Evolutionary conservation across 2,113 vertebrate genomes (phyloP).

Genomic region (Panthera tigris): DNA sequence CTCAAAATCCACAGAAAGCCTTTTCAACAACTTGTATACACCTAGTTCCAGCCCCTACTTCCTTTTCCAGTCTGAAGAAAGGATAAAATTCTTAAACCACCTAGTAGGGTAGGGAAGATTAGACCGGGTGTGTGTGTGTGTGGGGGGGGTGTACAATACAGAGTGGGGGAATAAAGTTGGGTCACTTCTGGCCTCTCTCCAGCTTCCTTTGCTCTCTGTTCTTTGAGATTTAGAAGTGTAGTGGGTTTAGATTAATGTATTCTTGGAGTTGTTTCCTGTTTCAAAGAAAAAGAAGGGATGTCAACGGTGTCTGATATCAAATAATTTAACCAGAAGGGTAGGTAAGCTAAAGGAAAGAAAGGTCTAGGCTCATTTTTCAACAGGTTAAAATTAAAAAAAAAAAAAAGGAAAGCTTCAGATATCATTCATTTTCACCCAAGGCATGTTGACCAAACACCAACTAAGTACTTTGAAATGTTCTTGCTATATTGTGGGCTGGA

Average conservation of each 20-base stretch:
- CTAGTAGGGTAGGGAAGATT: neutral
- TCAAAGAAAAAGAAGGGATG: constrained; percentile 52
- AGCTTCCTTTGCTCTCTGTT: constrained; percentile 42
- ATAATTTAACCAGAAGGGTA: constrained; percentile 67
- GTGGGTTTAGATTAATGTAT: constrained; percentile 43
- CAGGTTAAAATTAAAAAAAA: constrained; percentile 59
- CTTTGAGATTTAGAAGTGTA: constrained; percentile 41
- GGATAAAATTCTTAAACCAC: constrained; percentile 33
- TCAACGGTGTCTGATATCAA: constrained; percentile 67
- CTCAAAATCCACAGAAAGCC: neutral
- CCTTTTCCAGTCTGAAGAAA: constrained; percentile 34
- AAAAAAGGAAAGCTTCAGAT: constrained; percentile 53
- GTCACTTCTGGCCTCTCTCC: constrained; percentile 59
- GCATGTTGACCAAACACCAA: constrained; percentile 65
- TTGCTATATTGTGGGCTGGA: constrained; percentile 16
- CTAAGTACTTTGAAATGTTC: constrained; percentile 41
- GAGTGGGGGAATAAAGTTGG: neutral
- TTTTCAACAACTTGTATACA: constrained; percentile 24
- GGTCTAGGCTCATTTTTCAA: constrained; percentile 55
- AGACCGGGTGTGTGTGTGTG: neutral
- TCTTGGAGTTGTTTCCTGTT: constrained; percentile 61
- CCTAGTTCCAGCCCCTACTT: constrained; percentile 33
- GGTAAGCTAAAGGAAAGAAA: constrained; percentile 44
- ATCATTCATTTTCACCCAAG: constrained; percentile 57
- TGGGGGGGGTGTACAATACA: neutral